These are phyloP conservation scores for Gnathonemus echidnorhynchus DNA, from an alignment of 2,113 vertebrate genomes.

Conservation along the genomic window DNA sequence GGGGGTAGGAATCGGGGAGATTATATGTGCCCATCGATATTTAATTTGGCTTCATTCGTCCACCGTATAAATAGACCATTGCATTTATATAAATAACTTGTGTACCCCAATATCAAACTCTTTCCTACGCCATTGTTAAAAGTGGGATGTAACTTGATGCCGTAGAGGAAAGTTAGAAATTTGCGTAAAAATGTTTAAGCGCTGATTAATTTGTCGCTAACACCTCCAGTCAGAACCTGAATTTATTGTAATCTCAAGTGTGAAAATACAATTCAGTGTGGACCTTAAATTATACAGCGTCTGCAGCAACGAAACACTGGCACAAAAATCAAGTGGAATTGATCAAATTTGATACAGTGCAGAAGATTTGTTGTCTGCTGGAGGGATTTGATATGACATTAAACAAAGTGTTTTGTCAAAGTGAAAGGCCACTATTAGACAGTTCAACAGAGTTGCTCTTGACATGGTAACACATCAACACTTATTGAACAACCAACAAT, in stretches of 20 bases:
- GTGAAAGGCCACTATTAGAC: constrained; percentile 21
- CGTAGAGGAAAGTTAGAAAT: not conserved
- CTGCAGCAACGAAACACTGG: not conserved
- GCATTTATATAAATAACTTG: not conserved
- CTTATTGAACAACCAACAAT: not conserved
- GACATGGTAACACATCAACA: constrained; percentile 15
- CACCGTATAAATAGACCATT: not conserved
- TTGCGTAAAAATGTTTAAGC: not conserved
- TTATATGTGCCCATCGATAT: not conserved
- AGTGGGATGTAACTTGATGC: not conserved
- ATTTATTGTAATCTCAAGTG: not conserved
- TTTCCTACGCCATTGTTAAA: not conserved
- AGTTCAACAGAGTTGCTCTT: constrained; percentile 12
- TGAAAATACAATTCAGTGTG: not conserved
- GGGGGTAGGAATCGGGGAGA: not conserved
- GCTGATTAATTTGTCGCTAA: not conserved
- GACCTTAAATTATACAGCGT: not conserved
- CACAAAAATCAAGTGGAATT: not conserved
- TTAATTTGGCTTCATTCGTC: not conserved
- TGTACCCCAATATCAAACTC: not conserved
- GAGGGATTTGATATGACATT: constrained; percentile 43
- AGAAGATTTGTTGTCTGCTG: constrained; percentile 36
- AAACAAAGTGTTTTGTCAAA: constrained; percentile 34
- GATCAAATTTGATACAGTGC: constrained; percentile 31
- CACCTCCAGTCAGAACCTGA: not conserved